Conservation (phyloP, 2,888 invertebrate genomes). For the Malachius bipustulatus region DNA sequence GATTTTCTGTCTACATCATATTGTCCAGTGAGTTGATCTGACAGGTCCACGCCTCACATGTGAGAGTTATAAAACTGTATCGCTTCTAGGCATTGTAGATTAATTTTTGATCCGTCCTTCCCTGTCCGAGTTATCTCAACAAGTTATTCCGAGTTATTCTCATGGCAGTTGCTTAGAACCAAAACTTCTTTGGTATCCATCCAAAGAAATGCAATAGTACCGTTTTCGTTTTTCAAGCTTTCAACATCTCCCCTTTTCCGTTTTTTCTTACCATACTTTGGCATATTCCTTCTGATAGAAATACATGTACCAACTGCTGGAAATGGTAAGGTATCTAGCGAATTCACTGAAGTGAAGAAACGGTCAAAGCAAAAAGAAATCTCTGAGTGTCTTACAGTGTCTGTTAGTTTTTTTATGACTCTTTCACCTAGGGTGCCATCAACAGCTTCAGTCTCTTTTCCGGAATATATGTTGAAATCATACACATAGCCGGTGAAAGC, state of each 20-base stretch:
- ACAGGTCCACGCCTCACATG: conserved; percentile 18
- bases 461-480: conserved; percentile 15
- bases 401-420: conserved; percentile 11
- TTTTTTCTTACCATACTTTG: conserved; percentile 7
- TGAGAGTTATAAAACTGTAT: conserved; percentile 1
- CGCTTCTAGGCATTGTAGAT: conserved; percentile 1
- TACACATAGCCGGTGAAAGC: conserved; percentile 6
- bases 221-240: conserved; percentile 13
- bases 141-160: not conserved
- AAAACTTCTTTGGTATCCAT: conserved; percentile 19
- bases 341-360: conserved; percentile 10
- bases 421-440: conserved; percentile 14
- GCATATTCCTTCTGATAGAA: conserved; percentile 6
- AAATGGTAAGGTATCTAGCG: conserved; percentile 4
- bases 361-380: conserved; percentile 12
- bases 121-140: conserved; percentile 3
- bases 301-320: conserved; percentile 7
- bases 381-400: conserved; percentile 11
- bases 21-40: conserved; percentile 17
- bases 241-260: conserved; percentile 13
- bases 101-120: conserved; percentile 3
- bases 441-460: conserved; percentile 8
- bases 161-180: conserved; percentile 18
- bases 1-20: conserved; percentile 20
- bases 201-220: conserved; percentile 17